These are phyloP conservation scores for Coracias cyanogaster DNA, from an alignment of 2,797 vertebrate species.

Conservation along the genomic window DNA sequence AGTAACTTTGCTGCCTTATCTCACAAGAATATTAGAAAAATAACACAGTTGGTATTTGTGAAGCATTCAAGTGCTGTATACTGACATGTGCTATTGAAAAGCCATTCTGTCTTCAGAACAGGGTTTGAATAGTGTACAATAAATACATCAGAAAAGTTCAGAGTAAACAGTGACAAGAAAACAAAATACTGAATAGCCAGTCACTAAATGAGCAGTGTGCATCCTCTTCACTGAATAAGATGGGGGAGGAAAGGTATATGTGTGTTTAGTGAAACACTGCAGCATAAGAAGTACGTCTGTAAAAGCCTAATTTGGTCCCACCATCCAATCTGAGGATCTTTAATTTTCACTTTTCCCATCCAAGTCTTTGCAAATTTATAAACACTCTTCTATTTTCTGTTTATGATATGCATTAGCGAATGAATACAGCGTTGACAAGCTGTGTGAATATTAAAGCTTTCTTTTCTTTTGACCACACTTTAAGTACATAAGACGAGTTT, in stretches of 20 bases:
- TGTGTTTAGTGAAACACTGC: background rate
- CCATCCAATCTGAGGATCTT: background rate
- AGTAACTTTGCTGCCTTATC: background rate
- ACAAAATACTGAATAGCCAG: slow-evolving; percentile 8
- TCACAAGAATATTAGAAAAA: slow-evolving; percentile 32
- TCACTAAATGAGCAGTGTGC: background rate
- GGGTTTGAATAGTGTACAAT: slow-evolving; percentile 12
- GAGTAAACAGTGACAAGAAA: slow-evolving; percentile 40
- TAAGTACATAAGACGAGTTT: background rate
- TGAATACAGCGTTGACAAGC: fast-evolving
- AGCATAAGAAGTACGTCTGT: background rate
- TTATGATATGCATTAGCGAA: background rate
- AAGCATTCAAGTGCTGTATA: background rate
- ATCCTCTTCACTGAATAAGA: background rate
- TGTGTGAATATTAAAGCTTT: background rate
- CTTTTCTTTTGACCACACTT: background rate
- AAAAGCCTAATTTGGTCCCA: background rate
- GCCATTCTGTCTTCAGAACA: slow-evolving; percentile 36
- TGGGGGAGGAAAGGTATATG: background rate
- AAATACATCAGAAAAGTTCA: slow-evolving; percentile 44
- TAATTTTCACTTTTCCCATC: background rate
- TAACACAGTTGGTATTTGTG: background rate
- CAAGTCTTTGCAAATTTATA: background rate
- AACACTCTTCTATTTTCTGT: background rate
- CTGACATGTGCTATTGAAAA: slow-evolving; percentile 40